Evolutionary conservation across 2,888 invertebrate genomes (phyloP), one percentile per base, ranked within the genome.

Genomic region (Lacanobia wlatinum): DNA sequence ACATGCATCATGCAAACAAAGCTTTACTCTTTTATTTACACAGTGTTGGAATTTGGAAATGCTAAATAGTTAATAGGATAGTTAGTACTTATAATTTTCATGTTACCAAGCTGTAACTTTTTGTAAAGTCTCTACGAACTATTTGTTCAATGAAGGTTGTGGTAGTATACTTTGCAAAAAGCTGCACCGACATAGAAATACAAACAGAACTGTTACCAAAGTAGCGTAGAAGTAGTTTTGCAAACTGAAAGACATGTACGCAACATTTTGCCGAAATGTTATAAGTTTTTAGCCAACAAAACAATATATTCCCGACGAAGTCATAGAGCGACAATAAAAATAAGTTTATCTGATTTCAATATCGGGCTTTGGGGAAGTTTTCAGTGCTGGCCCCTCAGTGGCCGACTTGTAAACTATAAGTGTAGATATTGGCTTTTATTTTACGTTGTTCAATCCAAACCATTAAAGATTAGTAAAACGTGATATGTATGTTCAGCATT

Each of bases 331-430:
- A 84, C 79, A 82, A 84, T 88, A 87, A 87, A 87, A 87, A 84
- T 81, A 78, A 84, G 76, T 87, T 87, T 86, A 88, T 87, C 79
- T 82, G 82, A 87, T 87, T 89, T 89, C 88, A 88, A 88, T 88
- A 87, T 88, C 80, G 80, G 76, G 70, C 77, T 70, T 73, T 78
- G 79, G 78, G 65, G 80, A 88, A 88, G 84, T 88, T 88, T 84
- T 77, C 81, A 82, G 70, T 73, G 76, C 78, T 72, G 66, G 53
- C 65, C 71, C 70, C 71, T 83, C 73, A 85, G 83, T 80, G 76
- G 72, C 61, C 59, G 60, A 80, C 64, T 82, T 84, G 67, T 78
- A 78, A 83, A 80, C 74, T 84, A 50, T 73, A 67, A 59, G 70
- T 63, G 38, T 53, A 34, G 38, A 65, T 76, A 82, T 76, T 79